These are phyloP conservation scores for Phengaris alcon DNA, from an alignment of 2,888 invertebrate genomes.

Conservation along the genomic window DNA sequence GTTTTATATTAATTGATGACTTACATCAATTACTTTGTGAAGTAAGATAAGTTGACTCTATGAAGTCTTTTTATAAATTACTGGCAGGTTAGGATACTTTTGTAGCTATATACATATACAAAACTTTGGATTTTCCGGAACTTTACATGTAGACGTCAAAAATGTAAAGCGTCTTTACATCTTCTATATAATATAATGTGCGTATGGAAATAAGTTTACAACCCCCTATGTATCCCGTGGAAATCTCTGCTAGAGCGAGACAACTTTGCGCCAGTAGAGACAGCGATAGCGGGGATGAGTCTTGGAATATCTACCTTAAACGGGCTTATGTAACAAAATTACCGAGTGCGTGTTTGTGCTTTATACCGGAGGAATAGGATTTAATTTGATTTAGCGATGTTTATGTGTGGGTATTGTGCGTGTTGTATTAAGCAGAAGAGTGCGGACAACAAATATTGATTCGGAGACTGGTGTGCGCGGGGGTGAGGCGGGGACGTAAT, in stretches of 20 bases:
- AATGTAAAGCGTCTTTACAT: background rate
- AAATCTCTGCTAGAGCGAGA: slow-evolving; percentile 72
- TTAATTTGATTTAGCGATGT: slow-evolving; percentile 31
- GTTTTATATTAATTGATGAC: slow-evolving; percentile 73
- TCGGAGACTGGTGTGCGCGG: slow-evolving; percentile 61
- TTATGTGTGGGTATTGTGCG: slow-evolving; percentile 69
- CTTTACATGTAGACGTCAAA: background rate
- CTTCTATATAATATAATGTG: slow-evolving; percentile 4
- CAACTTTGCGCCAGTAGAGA: slow-evolving; percentile 73
- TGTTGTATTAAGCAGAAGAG: slow-evolving; percentile 78
- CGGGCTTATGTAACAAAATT: slow-evolving; percentile 43
- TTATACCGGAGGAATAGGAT: slow-evolving; percentile 29
- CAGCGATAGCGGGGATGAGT: slow-evolving; percentile 69
- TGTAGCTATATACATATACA: background rate
- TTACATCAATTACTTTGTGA: slow-evolving; percentile 44
- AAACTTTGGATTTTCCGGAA: background rate
- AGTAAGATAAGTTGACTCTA: background rate
- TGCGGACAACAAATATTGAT: slow-evolving; percentile 80
- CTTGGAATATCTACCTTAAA: slow-evolving; percentile 43
- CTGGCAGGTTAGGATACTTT: background rate
- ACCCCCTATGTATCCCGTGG: slow-evolving; percentile 48
- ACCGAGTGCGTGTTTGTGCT: slow-evolving; percentile 35
- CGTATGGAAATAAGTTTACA: slow-evolving; percentile 22
- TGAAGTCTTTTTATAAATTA: background rate
- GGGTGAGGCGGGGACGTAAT: slow-evolving; percentile 64